These are phyloP conservation scores for Drosophila rufa DNA, from an alignment of 1,140 invertebrate genomes.

Conservation along the genomic window DNA sequence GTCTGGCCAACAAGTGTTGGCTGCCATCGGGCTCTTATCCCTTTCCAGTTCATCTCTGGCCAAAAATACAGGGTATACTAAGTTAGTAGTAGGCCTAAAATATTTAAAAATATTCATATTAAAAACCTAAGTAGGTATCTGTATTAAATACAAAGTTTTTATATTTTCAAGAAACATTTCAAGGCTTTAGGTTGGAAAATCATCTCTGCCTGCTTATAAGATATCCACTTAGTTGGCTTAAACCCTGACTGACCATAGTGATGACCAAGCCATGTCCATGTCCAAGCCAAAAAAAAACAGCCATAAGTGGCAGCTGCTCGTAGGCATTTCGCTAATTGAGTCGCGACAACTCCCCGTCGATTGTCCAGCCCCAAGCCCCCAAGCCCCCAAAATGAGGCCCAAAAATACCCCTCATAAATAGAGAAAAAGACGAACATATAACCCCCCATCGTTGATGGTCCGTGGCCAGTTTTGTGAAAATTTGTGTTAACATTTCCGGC, in stretches of 20 bases:
- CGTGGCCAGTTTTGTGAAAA: constrained; percentile 67
- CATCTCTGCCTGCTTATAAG: neutral
- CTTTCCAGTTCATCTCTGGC: constrained; percentile 19
- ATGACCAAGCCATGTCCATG: constrained; percentile 58
- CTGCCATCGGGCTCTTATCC: constrained; percentile 2
- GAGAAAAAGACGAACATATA: constrained; percentile 8
- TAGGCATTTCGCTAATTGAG: constrained; percentile 78
- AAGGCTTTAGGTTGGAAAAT: neutral
- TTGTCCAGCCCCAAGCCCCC: neutral
- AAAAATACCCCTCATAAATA: neutral
- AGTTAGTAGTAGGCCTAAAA: too few species aligned
- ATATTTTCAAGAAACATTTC: neutral
- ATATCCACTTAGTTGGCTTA: constrained; percentile 10
- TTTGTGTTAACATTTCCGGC: constrained; percentile 78
- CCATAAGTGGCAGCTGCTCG: constrained; percentile 40
- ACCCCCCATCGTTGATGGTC: constrained; percentile 29
- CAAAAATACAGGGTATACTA: neutral
- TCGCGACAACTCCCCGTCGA: constrained; percentile 61
- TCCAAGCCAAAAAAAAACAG: constrained; percentile 11
- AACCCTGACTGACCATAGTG: constrained; percentile 46
- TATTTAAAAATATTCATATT: too few species aligned
- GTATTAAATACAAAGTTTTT: neutral
- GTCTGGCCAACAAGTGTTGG: constrained; percentile 33
- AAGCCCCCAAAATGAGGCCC: neutral
- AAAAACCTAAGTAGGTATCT: too few species aligned